These are phyloP conservation scores for Papilio xuthus DNA, from an alignment of 1,140 invertebrate species.

Conservation along the genomic window DNA sequence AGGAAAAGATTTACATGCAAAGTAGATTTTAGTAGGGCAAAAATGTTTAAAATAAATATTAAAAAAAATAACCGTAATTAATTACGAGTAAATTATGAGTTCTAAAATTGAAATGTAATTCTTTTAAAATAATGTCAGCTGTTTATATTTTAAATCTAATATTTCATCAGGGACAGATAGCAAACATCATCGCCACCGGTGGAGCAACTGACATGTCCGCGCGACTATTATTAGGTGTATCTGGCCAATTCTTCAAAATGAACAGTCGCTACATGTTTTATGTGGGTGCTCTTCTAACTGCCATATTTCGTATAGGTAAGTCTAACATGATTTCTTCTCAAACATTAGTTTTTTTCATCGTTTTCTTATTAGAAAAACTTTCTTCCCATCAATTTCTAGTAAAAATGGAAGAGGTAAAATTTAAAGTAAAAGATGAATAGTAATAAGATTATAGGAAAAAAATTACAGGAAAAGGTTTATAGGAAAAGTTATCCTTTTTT, in stretches of 20 bases:
- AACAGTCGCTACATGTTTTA: slow-evolving; percentile 82
- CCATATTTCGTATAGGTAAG: slow-evolving; percentile 80
- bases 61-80: too few species aligned
- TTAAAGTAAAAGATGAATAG: too few species aligned
- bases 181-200: slow-evolving; percentile 71
- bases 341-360: not conserved
- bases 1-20: not conserved
- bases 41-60: too few species aligned
- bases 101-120: too few species aligned
- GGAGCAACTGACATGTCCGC: slow-evolving; percentile 73
- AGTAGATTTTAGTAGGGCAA: too few species aligned
- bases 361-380: not conserved
- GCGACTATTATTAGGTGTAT: slow-evolving; percentile 63
- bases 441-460: too few species aligned
- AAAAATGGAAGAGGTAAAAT: too few species aligned
- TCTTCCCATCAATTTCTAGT: too few species aligned
- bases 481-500: too few species aligned
- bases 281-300: slow-evolving; percentile 76
- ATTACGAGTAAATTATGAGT: too few species aligned
- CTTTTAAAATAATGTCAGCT: too few species aligned
- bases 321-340: slow-evolving; percentile 18
- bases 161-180: slow-evolving; percentile 67
- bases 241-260: slow-evolving; percentile 70
- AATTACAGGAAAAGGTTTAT: not conserved
- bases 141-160: slow-evolving; percentile 1